Percentiles rank a stretch among this genome's conserved stretches.
Conservation (phyloP, 2,888 invertebrate species). For the Cistogaster globosa region DNA sequence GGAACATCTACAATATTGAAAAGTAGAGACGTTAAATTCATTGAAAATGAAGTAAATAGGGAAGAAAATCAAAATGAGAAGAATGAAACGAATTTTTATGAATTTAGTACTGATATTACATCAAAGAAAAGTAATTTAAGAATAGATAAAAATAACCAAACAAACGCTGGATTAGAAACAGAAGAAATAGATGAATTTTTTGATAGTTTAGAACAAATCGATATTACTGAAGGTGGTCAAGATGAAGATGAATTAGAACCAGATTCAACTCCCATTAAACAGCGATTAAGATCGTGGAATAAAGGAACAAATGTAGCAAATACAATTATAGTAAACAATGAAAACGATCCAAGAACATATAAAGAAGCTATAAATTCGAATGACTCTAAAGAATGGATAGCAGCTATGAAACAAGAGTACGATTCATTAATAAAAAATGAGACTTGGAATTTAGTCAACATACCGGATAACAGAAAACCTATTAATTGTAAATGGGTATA, state of each 20-base stretch:
- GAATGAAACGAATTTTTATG: not conserved
- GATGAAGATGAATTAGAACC: not conserved
- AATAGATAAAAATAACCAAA: not conserved
- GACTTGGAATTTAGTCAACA: not conserved
- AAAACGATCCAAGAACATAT: conserved; percentile 13
- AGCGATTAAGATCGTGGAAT: conserved; percentile 15
- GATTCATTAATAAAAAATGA: no score
- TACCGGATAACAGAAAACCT: conserved; percentile 8
- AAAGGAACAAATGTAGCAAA: not conserved
- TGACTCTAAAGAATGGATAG: conserved; percentile 11
- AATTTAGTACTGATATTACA: no score
- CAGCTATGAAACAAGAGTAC: no score
- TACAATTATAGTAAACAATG: not conserved
- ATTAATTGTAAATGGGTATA: conserved; percentile 19
- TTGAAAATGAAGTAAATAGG: not conserved
- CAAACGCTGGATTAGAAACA: not conserved
- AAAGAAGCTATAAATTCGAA: not conserved
- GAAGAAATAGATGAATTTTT: conserved; percentile 7
- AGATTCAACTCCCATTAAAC: not conserved
- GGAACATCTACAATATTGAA: not conserved
- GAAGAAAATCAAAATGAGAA: not conserved
- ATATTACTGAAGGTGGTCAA: not conserved
- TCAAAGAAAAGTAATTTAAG: no score
- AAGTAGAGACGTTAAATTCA: conserved; percentile 21
- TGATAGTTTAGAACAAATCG: conserved; percentile 17